These are phyloP conservation scores for Colius striatus DNA, from an alignment of 2,113 vertebrate species.

Conservation along the genomic window DNA sequence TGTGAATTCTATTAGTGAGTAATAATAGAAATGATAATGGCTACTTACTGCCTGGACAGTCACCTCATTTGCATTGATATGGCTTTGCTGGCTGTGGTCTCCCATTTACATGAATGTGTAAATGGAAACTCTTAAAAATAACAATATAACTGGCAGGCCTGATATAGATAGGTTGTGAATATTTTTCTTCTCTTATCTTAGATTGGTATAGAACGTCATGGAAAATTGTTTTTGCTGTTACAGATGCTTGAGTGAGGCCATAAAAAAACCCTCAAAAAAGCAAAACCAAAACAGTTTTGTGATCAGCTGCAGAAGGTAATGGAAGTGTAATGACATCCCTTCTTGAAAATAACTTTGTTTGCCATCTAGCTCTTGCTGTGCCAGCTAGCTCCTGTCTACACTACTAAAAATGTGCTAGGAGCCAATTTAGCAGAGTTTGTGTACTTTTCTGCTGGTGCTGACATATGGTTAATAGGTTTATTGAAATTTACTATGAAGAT, in stretches of 20 bases:
- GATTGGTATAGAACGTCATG: background rate
- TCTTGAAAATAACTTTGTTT: constrained; percentile 22
- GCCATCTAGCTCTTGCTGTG: constrained; percentile 6
- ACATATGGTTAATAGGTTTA: constrained; percentile 23
- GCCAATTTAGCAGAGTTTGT: background rate
- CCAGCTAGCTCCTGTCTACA: background rate
- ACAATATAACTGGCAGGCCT: background rate
- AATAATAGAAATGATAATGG: background rate
- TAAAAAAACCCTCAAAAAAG: background rate
- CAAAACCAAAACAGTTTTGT: background rate
- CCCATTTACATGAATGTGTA: background rate
- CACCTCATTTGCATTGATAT: background rate
- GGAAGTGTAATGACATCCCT: background rate
- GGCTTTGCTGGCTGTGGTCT: background rate
- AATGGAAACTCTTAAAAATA: background rate
- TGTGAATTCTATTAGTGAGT: background rate
- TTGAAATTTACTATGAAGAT: background rate
- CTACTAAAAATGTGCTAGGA: background rate
- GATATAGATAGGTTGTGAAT: background rate
- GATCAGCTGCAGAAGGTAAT: constrained; percentile 18
- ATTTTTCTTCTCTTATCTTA: background rate
- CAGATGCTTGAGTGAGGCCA: background rate
- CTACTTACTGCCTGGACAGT: background rate
- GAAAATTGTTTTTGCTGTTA: constrained; percentile 1
- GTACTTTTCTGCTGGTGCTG: background rate